Base-by-base conservation (phyloP, 2,797 vertebrate genomes). In the Myotis findleyi region DNA sequence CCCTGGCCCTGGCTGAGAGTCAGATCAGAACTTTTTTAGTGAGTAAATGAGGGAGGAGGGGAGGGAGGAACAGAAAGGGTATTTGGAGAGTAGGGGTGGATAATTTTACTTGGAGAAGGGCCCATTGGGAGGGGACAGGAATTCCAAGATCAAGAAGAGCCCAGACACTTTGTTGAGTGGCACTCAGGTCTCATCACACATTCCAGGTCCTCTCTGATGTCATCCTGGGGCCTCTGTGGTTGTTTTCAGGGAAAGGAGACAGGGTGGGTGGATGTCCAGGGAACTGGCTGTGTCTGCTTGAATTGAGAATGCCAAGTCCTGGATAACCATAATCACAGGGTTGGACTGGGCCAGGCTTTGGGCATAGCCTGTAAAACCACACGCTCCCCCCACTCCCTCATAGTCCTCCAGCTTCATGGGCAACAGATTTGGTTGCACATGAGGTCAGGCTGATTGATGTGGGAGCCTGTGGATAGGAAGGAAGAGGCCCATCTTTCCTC, bases 211-310 rank as follows among this genome's bases (percentile, higher is more conserved):
- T 83, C 6, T 57, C 76, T 83, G 51, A 55, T 90, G 51, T 30
- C 71, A 86, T 55, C 87, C 36, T 57, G 51, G 14, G n/a, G 41
- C 41, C 36, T 79, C 57, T 36, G 57, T 59, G 30, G 53, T 30
- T 85, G 17, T 47, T n/a, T 88, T 27, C 75, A 59, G 21, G n/a
- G 57, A n/a, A 87, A 89, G 81, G 14, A 86, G 36, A 55, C 6
- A 41, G 33, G 4, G 10, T 27, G 23, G 3, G 17, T 75, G 55
- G 55, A 1, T 62, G 51, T 57, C 49, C 2, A 5, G 18, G 27
- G 6, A 2, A 7, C 6, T 1, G 41, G 8, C 44, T 73, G 17
- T 41, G 64, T 53, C 21, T 87, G 20, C n/a, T 81, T 66, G 38
- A 72, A 27, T 14, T 75, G 79, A 91, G 16, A 64, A 18, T 38